phyloP scores from a whole-genome alignment of 2,797 vertebrate genomes.

The Fratercula arctica region DNA sequence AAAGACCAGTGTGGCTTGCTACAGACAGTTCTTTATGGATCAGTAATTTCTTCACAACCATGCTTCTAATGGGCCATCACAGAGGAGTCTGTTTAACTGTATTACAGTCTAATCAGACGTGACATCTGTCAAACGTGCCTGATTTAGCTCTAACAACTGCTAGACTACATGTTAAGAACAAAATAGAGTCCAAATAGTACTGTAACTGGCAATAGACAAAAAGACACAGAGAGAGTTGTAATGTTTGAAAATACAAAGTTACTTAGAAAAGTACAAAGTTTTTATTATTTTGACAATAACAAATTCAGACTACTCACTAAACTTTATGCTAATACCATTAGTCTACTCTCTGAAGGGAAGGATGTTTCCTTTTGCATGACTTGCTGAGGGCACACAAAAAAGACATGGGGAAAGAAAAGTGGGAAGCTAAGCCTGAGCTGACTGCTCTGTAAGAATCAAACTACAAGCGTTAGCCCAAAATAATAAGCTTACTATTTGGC shows the following conservation, averaged over 20 bases:
- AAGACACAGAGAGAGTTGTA: background rate
- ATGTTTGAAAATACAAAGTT: background rate
- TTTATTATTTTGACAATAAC: background rate
- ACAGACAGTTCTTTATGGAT: slow-evolving; percentile 43
- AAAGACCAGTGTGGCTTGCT: background rate
- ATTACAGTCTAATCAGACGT: slow-evolving; percentile 51
- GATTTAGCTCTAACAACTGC: slow-evolving; percentile 13
- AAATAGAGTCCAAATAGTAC: background rate
- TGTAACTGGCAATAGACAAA: background rate
- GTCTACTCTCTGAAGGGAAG: background rate
- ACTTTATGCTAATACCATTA: background rate
- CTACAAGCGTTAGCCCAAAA: background rate
- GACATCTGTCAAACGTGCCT: slow-evolving; percentile 43
- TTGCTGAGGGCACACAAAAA: background rate
- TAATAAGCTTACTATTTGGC: background rate
- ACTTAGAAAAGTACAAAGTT: background rate
- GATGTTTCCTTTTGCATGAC: background rate
- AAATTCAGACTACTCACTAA: background rate
- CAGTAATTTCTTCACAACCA: slow-evolving; percentile 19
- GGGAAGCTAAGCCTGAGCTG: background rate
- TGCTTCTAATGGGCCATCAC: slow-evolving; percentile 24
- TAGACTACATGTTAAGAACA: background rate
- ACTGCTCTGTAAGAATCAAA: background rate
- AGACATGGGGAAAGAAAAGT: background rate
- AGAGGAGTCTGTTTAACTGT: slow-evolving; percentile 17